Conservation (phyloP, 2,797 vertebrate species). For the Melanotaenia parkinsoni region DNA sequence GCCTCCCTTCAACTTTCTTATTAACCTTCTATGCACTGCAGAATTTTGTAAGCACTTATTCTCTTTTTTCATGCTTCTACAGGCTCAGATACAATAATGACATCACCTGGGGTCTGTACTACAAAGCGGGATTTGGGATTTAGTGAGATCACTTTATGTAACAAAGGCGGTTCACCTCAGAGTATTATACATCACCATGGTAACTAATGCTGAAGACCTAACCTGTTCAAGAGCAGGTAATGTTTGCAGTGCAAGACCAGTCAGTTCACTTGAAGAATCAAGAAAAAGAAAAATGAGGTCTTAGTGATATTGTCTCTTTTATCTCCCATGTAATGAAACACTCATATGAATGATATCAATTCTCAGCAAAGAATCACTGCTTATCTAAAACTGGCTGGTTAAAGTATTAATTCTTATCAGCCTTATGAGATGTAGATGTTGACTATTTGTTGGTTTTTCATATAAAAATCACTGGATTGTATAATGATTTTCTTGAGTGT, state of each 20-base stretch:
- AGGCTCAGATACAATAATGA: constrained; percentile 49
- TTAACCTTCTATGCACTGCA: constrained; percentile 73
- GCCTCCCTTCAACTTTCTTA: constrained; percentile 21
- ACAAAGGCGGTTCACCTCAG: not conserved
- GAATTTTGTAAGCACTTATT: constrained; percentile 42
- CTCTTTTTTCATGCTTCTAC: constrained; percentile 56
- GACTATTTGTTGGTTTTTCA: too few relatives aligned
- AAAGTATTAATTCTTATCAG: too few relatives aligned
- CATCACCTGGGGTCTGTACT: constrained; percentile 29
- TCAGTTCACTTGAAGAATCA: not conserved
- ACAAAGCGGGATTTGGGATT: not conserved
- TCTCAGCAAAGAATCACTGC: too few relatives aligned
- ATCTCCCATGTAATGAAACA: not conserved
- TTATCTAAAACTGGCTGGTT: too few relatives aligned
- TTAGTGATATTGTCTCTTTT: not conserved
- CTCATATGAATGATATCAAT: too few relatives aligned
- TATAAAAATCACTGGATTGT: not conserved
- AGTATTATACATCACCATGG: not conserved
- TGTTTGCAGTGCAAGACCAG: not conserved
- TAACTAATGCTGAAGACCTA: not conserved
- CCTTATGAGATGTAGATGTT: too few relatives aligned
- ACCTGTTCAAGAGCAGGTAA: not conserved
- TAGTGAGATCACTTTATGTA: not conserved
- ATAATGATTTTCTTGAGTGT: not conserved
- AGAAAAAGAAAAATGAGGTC: not conserved